Percentiles rank a stretch among this genome's conserved stretches.
phyloP scores from a whole-genome alignment of 2,888 invertebrate species.

The Cataglyphis altisquamis region DNA sequence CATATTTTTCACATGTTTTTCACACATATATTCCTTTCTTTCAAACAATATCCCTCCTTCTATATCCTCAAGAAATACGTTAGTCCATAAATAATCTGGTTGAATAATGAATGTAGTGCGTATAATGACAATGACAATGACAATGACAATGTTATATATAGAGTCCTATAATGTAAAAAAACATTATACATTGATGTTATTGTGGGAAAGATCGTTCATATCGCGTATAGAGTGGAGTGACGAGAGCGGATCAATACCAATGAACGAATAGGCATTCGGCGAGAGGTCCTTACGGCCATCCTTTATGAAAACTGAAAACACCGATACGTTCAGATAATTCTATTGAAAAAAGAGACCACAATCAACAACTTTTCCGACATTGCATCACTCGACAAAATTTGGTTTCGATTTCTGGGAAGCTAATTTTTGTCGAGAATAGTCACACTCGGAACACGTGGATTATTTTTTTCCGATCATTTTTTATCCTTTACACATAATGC shows the following conservation, averaged over 20 bases:
- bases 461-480: background rate
- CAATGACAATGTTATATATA: background rate
- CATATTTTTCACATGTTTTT: no score
- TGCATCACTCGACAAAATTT: background rate
- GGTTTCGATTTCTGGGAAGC: background rate
- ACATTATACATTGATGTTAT: conserved; percentile 12
- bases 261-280: conserved; percentile 65
- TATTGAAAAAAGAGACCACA: background rate
- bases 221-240: conserved; percentile 60
- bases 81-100: conserved; percentile 5
- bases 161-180: background rate
- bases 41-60: background rate
- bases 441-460: background rate
- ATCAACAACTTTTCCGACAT: background rate
- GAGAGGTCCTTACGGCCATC: conserved; percentile 33
- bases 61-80: conserved; percentile 1
- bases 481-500: background rate
- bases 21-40: background rate
- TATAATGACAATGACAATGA: background rate
- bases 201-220: conserved; percentile 41
- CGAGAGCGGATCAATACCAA: conserved; percentile 74
- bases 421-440: background rate
- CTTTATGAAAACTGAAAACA: conserved; percentile 12
- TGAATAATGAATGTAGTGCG: background rate
- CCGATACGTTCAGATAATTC: conserved; percentile 21